Evolutionary conservation across 2,797 vertebrate species (phyloP), one percentile per base, ranked within the genome.

Genomic region (Hyperoplus lanceolatus): DNA sequence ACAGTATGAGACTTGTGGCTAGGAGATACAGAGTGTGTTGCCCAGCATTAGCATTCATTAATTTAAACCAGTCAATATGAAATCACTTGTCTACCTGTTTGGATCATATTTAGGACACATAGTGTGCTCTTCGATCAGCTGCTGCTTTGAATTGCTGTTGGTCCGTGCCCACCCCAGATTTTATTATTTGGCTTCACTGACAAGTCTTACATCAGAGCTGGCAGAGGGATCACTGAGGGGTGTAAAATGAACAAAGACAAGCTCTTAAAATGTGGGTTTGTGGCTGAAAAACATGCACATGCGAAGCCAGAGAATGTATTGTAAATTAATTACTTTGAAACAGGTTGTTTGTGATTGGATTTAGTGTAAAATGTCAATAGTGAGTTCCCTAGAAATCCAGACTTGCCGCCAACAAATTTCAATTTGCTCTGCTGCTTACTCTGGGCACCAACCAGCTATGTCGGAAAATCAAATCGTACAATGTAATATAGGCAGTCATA

Each of bases 41-140:
- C 68, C 41, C 45, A 58, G 14, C n/a, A 36, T 57, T 54, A 80
- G 49, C 29, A 3, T 29, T 29, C 29, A 29, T 29, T 65, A 57
- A 75, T 81, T 83, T 72, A 73, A 83, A 56, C 10, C 49, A 49
- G 56, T 67, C 58, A 49, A 36, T 46, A 53, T 67, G 60, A 74
- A 29, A 50, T 54, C 58, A 16, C 75, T 72, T 68, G 41, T 73
- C 45, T 80, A 53, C 61, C 60, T 75, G 62, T 75, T 64, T 38
- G 73, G 66, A 85, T 29, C 55, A 80, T 57, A 71, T 73, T 81
- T 81, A 13, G 66, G 29, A 29, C 29, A 61, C 58, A 70, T 68
- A 59, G 54, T 53, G 80, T 58, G 45, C 58, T 75, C 6, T 29
- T 42, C 2, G 29, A 4, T 82, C 80, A 76, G 41, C 57, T 66